Conservation (phyloP, 2,113 vertebrate species). For the Henicopernis longicauda region DNA sequence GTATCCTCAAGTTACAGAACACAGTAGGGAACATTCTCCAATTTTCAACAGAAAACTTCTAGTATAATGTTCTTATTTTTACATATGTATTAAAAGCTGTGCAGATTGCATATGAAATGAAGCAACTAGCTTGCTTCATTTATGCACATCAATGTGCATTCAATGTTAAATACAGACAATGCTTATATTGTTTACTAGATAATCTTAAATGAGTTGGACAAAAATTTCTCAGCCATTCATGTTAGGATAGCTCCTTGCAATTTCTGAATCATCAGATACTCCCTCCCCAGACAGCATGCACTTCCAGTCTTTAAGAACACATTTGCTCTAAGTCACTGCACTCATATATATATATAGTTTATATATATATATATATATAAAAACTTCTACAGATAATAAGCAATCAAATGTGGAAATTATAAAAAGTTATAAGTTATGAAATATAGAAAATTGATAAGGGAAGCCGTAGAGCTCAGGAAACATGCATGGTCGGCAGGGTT, state of each 20-base stretch:
- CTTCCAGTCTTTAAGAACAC: not conserved
- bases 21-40: not conserved
- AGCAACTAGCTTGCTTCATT: not conserved
- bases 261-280: not conserved
- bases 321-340: not conserved
- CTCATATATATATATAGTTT: too few species aligned
- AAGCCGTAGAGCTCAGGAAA: not conserved
- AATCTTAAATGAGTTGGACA: not conserved
- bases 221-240: not conserved
- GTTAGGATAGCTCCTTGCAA: not conserved
- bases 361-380: too few species aligned
- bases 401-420: not conserved
- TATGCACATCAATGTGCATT: not conserved
- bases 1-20: constrained; percentile 11
- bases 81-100: not conserved
- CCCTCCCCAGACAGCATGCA: not conserved
- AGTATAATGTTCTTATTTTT: not conserved
- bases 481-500: not conserved
- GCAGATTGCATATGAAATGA: not conserved
- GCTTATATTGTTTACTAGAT: not conserved
- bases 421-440: not conserved
- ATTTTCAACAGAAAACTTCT: not conserved
- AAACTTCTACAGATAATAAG: not conserved
- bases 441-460: not conserved
- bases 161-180: not conserved